These are phyloP conservation scores for Frieseomelitta varia DNA, from an alignment of 1,140 invertebrate genomes.

Conservation along the genomic window DNA sequence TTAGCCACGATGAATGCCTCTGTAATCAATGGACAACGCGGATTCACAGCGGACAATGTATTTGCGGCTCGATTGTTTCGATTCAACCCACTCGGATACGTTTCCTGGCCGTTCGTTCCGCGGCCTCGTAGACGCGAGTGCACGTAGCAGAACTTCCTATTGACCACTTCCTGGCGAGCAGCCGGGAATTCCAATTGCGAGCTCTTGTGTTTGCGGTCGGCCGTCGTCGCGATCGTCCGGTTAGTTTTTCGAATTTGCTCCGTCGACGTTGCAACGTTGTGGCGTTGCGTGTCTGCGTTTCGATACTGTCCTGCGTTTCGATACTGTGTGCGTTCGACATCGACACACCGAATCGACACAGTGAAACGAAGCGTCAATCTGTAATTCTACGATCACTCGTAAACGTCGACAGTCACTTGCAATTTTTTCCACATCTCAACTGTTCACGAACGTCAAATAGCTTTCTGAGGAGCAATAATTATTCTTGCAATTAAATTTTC, in stretches of 20 bases:
- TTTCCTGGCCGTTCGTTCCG: conserved; percentile 48
- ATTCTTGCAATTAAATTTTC: too few relatives aligned
- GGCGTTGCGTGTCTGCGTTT: neutral
- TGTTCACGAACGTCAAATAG: too few relatives aligned
- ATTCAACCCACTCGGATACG: conserved; percentile 54
- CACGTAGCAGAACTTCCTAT: conserved; percentile 61
- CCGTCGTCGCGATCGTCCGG: neutral
- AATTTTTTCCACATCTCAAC: too few relatives aligned
- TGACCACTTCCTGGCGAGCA: conserved; percentile 59
- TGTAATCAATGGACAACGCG: conserved; percentile 32
- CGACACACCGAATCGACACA: too few relatives aligned
- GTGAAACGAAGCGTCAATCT: neutral
- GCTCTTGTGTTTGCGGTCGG: conserved; percentile 7
- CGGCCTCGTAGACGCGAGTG: conserved; percentile 17
- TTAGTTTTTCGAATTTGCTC: conserved; percentile 1
- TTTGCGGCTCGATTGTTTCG: conserved; percentile 43
- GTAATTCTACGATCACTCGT: too few relatives aligned
- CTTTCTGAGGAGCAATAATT: too few relatives aligned
- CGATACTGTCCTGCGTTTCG: neutral
- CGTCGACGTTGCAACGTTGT: neutral
- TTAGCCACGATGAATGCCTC: conserved; percentile 1
- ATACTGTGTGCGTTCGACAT: too few relatives aligned
- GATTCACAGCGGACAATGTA: conserved; percentile 18
- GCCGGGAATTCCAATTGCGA: conserved; percentile 56
- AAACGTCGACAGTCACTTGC: too few relatives aligned